Evolutionary conservation across 1,140 invertebrate species (phyloP).

Genomic region (Acromyrmex heyeri): DNA sequence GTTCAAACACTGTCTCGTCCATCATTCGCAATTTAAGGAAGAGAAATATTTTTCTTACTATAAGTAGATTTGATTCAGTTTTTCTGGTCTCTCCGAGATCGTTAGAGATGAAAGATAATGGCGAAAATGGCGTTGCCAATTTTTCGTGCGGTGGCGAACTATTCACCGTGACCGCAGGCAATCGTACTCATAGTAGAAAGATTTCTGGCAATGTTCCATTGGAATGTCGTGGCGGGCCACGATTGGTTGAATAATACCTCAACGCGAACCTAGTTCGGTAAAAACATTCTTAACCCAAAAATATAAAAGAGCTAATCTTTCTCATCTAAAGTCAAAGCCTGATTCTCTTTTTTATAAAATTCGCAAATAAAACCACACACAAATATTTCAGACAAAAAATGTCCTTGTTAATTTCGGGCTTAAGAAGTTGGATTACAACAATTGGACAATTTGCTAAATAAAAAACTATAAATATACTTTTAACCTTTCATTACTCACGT

Average conservation of each 20-base stretch:
- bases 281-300: constrained; percentile 3
- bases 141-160: constrained; percentile 38
- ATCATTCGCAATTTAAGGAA: neutral
- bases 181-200: constrained; percentile 25
- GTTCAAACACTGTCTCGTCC: neutral
- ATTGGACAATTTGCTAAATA: neutral
- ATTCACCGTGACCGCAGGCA: constrained; percentile 50
- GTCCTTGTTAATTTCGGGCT: neutral
- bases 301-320: neutral
- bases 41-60: constrained; percentile 11
- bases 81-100: constrained; percentile 27
- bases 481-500: too few species aligned
- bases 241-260: constrained; percentile 46
- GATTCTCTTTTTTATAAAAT: neutral
- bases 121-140: constrained; percentile 52
- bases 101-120: constrained; percentile 50
- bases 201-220: constrained; percentile 57
- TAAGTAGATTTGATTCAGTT: constrained; percentile 4
- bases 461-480: neutral
- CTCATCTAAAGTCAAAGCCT: neutral
- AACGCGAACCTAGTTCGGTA: constrained; percentile 1
- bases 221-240: constrained; percentile 33
- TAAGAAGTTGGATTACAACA: neutral
- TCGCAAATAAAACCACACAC: neutral
- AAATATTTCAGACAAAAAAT: neutral